A percentile compares a stretch with the other conserved stretches of the same genome.
Evolutionary conservation across 2,797 vertebrate genomes (phyloP).

Genomic region (Enteromius anoplus): DNA sequence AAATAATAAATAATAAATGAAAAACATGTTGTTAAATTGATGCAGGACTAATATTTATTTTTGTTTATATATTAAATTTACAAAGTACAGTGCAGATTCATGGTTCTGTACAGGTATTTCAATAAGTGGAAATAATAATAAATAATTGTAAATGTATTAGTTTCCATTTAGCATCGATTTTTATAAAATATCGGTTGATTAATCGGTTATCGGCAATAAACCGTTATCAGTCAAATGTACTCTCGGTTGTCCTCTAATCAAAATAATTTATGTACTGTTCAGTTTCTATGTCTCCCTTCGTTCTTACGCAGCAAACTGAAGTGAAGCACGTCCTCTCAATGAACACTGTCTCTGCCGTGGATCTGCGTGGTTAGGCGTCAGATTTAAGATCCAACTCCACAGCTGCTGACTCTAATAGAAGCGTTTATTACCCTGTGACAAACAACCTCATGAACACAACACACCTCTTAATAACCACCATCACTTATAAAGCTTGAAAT

Average conservation of each 20-base stretch:
- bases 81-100: too few relatives aligned
- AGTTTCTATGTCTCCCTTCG: not conserved
- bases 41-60: not conserved
- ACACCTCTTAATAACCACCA: not conserved
- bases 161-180: too few relatives aligned
- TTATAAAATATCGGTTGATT: too few relatives aligned
- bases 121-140: too few relatives aligned
- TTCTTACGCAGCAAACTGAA: slow-evolving; percentile 48
- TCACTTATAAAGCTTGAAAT: not conserved
- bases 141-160: too few relatives aligned
- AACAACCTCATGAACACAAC: slow-evolving; percentile 39
- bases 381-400: slow-evolving; percentile 71
- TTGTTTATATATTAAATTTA: too few relatives aligned
- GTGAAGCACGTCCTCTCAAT: slow-evolving; percentile 54
- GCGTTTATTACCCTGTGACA: slow-evolving; percentile 69
- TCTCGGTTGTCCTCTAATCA: too few relatives aligned
- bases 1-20: not conserved
- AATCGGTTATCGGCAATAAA: too few relatives aligned
- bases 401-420: slow-evolving; percentile 67
- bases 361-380: slow-evolving; percentile 71
- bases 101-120: too few relatives aligned
- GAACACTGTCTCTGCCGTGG: slow-evolving; percentile 51
- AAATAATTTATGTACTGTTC: too few relatives aligned
- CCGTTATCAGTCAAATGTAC: too few relatives aligned
- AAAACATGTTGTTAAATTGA: not conserved